Evolutionary conservation across 2,888 invertebrate genomes (phyloP).

Genomic region (Drosophila rellima): DNA sequence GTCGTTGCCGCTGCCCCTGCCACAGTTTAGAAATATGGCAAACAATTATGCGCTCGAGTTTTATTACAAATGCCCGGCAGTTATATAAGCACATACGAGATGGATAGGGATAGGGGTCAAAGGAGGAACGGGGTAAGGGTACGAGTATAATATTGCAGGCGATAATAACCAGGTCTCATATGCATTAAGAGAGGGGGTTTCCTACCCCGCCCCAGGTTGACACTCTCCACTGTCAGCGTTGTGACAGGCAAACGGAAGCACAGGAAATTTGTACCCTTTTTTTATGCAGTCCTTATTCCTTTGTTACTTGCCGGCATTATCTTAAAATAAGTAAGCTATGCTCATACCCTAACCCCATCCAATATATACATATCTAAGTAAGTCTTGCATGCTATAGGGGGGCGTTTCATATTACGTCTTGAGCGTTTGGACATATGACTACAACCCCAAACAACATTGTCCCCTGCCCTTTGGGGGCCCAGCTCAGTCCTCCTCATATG

Average conservation of each 20-base stretch:
- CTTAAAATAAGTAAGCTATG: slow-evolving; percentile 78
- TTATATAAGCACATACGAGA: slow-evolving; percentile 54
- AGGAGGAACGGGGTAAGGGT: background rate
- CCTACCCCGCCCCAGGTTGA: slow-evolving; percentile 36
- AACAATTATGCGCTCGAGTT: slow-evolving; percentile 80
- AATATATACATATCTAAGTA: slow-evolving; percentile 40
- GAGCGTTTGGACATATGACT: slow-evolving; percentile 73
- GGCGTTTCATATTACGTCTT: slow-evolving; percentile 73
- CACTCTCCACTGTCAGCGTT: slow-evolving; percentile 54
- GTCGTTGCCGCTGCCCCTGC: slow-evolving; percentile 53
- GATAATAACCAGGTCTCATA: slow-evolving; percentile 75
- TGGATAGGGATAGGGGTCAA: slow-evolving; percentile 4
- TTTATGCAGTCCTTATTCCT: slow-evolving; percentile 32
- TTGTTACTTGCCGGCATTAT: slow-evolving; percentile 71
- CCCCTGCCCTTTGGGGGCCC: slow-evolving; percentile 41
- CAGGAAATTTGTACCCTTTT: slow-evolving; percentile 79
- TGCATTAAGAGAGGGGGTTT: slow-evolving; percentile 42
- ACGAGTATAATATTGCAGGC: slow-evolving; percentile 68
- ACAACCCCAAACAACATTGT: slow-evolving; percentile 58
- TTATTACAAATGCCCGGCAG: slow-evolving; percentile 79
- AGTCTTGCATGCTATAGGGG: slow-evolving; percentile 50
- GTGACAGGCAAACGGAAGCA: slow-evolving; percentile 75
- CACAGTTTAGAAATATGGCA: slow-evolving; percentile 76
- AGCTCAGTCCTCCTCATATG: slow-evolving; percentile 15
- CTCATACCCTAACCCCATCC: slow-evolving; percentile 13